phyloP scores from a whole-genome alignment of 2,113 vertebrate species.

The Cyprinus carpio region DNA sequence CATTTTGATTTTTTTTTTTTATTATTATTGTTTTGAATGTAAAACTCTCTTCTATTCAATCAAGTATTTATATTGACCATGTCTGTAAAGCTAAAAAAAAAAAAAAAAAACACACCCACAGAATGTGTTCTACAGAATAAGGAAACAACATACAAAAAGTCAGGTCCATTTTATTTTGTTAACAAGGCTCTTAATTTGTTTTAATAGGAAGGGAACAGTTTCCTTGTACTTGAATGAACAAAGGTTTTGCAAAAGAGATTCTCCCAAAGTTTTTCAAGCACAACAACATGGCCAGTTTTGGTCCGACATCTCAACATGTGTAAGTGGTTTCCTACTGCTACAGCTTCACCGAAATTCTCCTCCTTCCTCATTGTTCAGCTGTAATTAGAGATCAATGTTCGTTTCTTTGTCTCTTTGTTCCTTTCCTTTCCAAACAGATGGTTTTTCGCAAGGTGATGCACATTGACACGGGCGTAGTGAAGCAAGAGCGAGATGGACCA shows the following conservation, averaged over 20 bases:
- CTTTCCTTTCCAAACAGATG: conserved; percentile 75
- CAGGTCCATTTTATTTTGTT: not conserved
- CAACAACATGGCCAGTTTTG: conserved; percentile 99
- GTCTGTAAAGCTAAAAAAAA: too few relatives aligned
- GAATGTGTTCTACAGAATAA: not conserved
- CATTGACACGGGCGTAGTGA: conserved; percentile 89
- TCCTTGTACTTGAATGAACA: conserved; percentile 95
- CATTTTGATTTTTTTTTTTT: too few relatives aligned
- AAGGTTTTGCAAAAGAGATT: conserved; percentile 95
- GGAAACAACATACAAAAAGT: not conserved
- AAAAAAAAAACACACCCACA: too few relatives aligned
- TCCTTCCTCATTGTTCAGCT: not conserved
- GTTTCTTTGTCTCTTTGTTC: not conserved
- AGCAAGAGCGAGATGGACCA: conserved; percentile 89
- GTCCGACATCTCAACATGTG: conserved; percentile 98
- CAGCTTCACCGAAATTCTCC: not conserved
- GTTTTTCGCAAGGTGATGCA: conserved; percentile 97
- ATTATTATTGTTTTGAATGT: too few relatives aligned
- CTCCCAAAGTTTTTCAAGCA: conserved; percentile 98
- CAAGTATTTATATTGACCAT: too few relatives aligned
- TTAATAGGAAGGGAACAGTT: conserved; percentile 92
- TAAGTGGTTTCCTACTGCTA: conserved; percentile 70
- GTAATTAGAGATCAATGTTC: not conserved
- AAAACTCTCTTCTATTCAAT: too few relatives aligned
- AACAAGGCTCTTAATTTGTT: not conserved